Conservation (phyloP, 1,140 invertebrate genomes). For the Atta cephalotes region DNA sequence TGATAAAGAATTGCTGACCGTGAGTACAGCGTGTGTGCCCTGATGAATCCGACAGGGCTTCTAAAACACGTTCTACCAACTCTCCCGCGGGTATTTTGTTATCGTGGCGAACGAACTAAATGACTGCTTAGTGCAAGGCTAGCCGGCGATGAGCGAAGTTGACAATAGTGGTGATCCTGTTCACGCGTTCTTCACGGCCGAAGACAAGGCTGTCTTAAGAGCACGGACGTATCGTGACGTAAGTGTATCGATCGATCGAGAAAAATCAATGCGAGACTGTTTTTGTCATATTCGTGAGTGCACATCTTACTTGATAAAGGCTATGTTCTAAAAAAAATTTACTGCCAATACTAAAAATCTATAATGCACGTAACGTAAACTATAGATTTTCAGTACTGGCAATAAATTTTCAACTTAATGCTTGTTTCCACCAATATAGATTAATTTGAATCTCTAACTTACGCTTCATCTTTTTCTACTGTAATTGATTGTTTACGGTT, state of each 20-base stretch:
- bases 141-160: slow-evolving; percentile 83
- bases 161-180: slow-evolving; percentile 71
- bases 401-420: background rate
- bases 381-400: no score
- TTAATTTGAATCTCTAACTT: no score
- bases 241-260: slow-evolving; percentile 37
- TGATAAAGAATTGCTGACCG: slow-evolving; percentile 68
- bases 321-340: no score
- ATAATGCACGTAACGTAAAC: no score
- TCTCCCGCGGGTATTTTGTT: slow-evolving; percentile 76
- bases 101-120: slow-evolving; percentile 78
- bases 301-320: background rate
- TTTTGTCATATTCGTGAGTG: background rate
- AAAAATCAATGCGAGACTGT: background rate
- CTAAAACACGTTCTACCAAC: slow-evolving; percentile 73
- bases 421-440: no score
- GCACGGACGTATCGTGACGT: slow-evolving; percentile 20
- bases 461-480: no score
- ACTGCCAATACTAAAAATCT: no score
- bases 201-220: background rate
- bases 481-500: no score
- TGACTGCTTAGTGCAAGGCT: slow-evolving; percentile 85
- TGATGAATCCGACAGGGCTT: slow-evolving; percentile 72
- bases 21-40: slow-evolving; percentile 65
- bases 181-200: slow-evolving; percentile 44